These are phyloP conservation scores for Drosophila ercepeae DNA, from an alignment of 1,140 invertebrate species.

Conservation along the genomic window DNA sequence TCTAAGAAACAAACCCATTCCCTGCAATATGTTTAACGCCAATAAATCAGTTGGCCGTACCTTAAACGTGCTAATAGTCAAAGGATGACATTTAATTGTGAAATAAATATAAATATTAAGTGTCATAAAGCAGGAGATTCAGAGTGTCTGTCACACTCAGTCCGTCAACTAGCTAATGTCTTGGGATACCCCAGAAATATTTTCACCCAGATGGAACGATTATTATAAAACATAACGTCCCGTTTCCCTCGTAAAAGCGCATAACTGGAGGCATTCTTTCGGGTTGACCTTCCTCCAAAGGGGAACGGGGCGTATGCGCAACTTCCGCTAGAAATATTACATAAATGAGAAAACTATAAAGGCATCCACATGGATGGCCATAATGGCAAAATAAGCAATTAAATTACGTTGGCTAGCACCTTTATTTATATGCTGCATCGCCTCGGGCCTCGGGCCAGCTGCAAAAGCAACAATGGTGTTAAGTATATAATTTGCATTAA, in stretches of 20 bases:
- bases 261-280: slow-evolving; percentile 55
- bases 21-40: too few relatives aligned
- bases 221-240: slow-evolving; percentile 3
- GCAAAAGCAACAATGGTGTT: slow-evolving; percentile 12
- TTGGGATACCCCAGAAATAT: not conserved
- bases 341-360: slow-evolving; percentile 11
- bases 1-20: too few relatives aligned
- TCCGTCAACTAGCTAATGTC: slow-evolving; percentile 19
- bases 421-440: slow-evolving; percentile 71
- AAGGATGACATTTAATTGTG: slow-evolving; percentile 15
- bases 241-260: slow-evolving; percentile 8
- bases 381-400: slow-evolving; percentile 69
- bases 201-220: not conserved
- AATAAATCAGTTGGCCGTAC: slow-evolving; percentile 35
- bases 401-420: slow-evolving; percentile 63
- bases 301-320: slow-evolving; percentile 61
- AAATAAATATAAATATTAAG: too few relatives aligned
- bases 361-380: slow-evolving; percentile 1
- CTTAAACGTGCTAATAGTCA: too few relatives aligned
- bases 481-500: slow-evolving; percentile 68
- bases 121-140: not conserved
- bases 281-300: slow-evolving; percentile 65
- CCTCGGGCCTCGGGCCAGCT: slow-evolving; percentile 32
- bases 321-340: slow-evolving; percentile 55
- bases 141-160: not conserved